Evolutionary conservation across 2,888 invertebrate genomes (phyloP), one percentile per base, ranked within the genome.

Genomic region (Leptopilina syphax): DNA sequence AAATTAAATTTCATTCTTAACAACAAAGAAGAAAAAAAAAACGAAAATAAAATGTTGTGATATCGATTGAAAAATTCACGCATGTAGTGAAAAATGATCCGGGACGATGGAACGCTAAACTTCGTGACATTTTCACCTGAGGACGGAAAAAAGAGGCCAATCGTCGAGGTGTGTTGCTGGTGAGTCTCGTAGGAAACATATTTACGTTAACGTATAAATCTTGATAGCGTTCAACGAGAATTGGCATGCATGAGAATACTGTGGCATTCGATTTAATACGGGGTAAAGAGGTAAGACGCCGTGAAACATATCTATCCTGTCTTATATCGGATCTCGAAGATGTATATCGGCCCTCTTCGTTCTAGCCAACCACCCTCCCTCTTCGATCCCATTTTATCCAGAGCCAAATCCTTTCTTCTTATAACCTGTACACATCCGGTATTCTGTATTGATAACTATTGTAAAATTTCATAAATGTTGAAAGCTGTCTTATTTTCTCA

Each of bases 181-280:
- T 70, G 78, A 77, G 78, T 78, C 78, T 76, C 77, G 70, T 79
- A 79, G 84, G 84, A 87, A 88, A 89, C 89, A 89, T 90, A 88
- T 89, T 88, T 88, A 90, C 90, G 88, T 89, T 87, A 87, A 89
- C 87, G 89, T 85, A 91, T 91, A 91, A 91, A 91, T 91, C 91
- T 90, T 87, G 83, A 76, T 67, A 77, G 77, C 80, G 68, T 80
- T 82, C 79, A 76, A 83, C 84, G 83, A 87, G 86, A 90, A 91
- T 91, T 91, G 91, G 90, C 91, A 91, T 91, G 91, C 91, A 91
- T 90, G 90, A 91, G 90, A 90, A 91, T 89, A 87, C 86, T 87
- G 83, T 87, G 89, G 90, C 88, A 87, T 91, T 90, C 91, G 91
- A 91, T 91, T 91, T 90, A 91, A 91, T 90, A 87, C 89, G 88